Base-by-base conservation (phyloP, 2,113 vertebrate genomes). In the Haemorhous mexicanus region DNA sequence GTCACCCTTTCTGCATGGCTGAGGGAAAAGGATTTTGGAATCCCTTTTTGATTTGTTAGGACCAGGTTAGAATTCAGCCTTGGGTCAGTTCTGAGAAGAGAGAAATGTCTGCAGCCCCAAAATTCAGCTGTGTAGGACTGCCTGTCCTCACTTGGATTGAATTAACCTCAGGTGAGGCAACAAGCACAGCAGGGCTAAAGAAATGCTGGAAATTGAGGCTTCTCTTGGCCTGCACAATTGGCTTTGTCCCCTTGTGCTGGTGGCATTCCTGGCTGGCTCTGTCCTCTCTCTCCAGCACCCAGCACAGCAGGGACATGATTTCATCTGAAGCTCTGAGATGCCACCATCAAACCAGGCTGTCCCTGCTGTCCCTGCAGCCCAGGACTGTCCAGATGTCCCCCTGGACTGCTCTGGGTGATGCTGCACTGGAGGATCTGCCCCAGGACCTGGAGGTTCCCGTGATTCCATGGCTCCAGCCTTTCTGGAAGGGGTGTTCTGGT, bases 381-480 rank as follows among this genome's bases (percentile, higher is more conserved):
- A 53, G 84, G 15, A 46, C 12, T 44, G 13, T 8, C 46, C 61
- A 26, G 8, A 30, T 27, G 6, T 30, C 7, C 56, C 39, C 33
- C 9, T 18, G 10, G 69, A 6, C 6, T 7, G 15, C 53, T 72
- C 66, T 63, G 22, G 55, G 41, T 30, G 43, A 35, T 23, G 7
- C 35, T 28, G 74, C 16, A 2, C 35, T 68, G 44, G 9, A 37
- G 41, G 20, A 55, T 20, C 23, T 33, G 7, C 61, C 47, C 32
- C 16, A 37, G 37, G 21, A 70, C 7, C 41, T 1, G 20, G 33
- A 30, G 46, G 35, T 16, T 49, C 2, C 2, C 0, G 0, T 1
- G 2, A 7, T 67, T 73, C 1, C 5, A 0, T 0, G 2, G 7
- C 28, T 69, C 37, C 39, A 27, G 67, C 63, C 50, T 79, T 89